Percentiles rank a stretch among this genome's conserved stretches.
Conservation (phyloP, 2,113 vertebrate species). For the Pachyramphus minor region DNA sequence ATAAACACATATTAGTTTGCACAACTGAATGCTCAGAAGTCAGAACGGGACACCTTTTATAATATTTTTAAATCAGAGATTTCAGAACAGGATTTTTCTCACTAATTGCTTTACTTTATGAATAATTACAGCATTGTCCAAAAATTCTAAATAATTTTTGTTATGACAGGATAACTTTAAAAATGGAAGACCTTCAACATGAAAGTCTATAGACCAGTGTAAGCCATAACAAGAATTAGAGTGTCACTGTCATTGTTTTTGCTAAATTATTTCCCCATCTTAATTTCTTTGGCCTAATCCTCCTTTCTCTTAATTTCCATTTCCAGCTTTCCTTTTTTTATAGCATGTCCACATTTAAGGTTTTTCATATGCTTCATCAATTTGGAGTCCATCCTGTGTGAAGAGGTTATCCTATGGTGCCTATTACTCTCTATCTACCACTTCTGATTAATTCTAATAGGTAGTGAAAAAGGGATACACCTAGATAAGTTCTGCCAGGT, state of each 20-base stretch:
- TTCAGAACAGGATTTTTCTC: not conserved
- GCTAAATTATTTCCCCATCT: not conserved
- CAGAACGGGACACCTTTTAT: not conserved
- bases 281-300: not conserved
- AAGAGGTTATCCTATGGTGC: not conserved
- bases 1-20: not conserved
- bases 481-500: not conserved
- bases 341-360: not conserved
- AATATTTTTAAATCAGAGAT: not conserved
- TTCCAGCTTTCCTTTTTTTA: not conserved
- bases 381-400: not conserved
- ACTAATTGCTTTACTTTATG: not conserved
- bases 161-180: not conserved
- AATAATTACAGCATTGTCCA: not conserved
- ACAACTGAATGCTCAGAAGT: not conserved
- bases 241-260: not conserved
- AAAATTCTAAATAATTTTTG: not conserved
- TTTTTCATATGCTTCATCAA: not conserved
- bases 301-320: not conserved
- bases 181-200: not conserved
- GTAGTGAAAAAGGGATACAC: not conserved
- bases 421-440: not conserved
- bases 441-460: not conserved
- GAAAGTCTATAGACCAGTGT: not conserved
- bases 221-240: not conserved